phyloP scores from a whole-genome alignment of 2,888 invertebrate species.

The Diachrysia chrysitis region DNA sequence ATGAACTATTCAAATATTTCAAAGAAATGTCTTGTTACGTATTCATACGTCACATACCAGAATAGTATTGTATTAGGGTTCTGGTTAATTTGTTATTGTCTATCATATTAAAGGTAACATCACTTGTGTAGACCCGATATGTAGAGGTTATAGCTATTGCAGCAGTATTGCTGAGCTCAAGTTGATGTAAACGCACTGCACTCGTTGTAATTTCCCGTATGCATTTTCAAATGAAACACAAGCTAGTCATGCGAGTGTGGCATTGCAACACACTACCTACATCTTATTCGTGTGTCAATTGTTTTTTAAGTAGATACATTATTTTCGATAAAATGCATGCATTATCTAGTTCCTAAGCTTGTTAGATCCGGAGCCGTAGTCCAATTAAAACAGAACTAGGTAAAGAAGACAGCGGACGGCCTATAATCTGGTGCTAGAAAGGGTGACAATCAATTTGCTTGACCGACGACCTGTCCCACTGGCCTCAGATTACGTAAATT shows the following conservation, averaged over 20 bases:
- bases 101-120: background rate
- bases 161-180: background rate
- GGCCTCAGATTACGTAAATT: slow-evolving; percentile 55
- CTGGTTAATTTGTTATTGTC: background rate
- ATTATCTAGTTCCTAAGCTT: background rate
- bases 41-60: slow-evolving; percentile 20
- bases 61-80: slow-evolving; percentile 6
- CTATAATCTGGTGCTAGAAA: slow-evolving; percentile 54
- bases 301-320: background rate
- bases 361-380: slow-evolving; percentile 18
- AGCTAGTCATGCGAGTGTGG: background rate
- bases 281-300: slow-evolving; percentile 1
- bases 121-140: background rate
- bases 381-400: slow-evolving; percentile 42
- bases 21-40: slow-evolving; percentile 38
- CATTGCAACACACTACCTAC: background rate
- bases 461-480: slow-evolving; percentile 40
- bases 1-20: slow-evolving; percentile 39
- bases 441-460: slow-evolving; percentile 61
- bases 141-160: slow-evolving; percentile 3
- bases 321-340: background rate
- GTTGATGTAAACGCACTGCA: too few species aligned
- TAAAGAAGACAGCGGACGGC: slow-evolving; percentile 43
- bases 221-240: background rate
- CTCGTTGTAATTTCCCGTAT: background rate